Percentiles rank a stretch among this genome's conserved stretches.
These are phyloP conservation scores for Cryptoprocta ferox DNA, from an alignment of 2,797 vertebrate genomes.

Conservation along the genomic window DNA sequence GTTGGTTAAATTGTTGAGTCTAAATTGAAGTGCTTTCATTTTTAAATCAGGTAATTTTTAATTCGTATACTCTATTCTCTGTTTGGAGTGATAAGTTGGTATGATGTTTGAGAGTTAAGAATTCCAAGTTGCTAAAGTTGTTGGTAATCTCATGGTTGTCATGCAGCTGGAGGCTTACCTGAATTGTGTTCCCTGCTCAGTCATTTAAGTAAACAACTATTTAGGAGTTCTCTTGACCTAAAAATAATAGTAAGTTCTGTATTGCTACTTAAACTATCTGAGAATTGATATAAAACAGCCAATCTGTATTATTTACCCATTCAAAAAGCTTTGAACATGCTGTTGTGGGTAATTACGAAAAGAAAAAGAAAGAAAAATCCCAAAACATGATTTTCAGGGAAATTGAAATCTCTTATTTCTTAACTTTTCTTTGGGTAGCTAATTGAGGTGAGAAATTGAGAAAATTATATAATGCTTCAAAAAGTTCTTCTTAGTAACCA, in stretches of 20 bases:
- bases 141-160: neutral
- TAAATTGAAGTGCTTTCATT: slow-evolving; percentile 26
- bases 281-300: neutral
- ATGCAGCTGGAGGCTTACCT: neutral
- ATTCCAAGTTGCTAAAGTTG: neutral
- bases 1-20: neutral
- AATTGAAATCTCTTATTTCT: neutral
- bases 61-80: neutral
- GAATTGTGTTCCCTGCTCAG: neutral
- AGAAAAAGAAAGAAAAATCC: neutral
- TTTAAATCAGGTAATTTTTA: slow-evolving; percentile 33
- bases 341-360: neutral
- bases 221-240: neutral
- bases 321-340: slow-evolving; percentile 31
- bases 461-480: neutral
- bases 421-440: neutral
- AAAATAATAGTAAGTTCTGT: slow-evolving; percentile 18
- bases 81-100: slow-evolving; percentile 6
- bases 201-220: slow-evolving; percentile 22
- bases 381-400: neutral
- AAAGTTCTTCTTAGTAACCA: neutral
- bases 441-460: slow-evolving; percentile 37
- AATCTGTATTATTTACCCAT: neutral
- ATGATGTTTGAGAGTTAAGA: neutral
- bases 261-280: neutral